Evolutionary conservation across 2,797 vertebrate species (phyloP).

Genomic region (Sternarchorhynchus goeldii): DNA sequence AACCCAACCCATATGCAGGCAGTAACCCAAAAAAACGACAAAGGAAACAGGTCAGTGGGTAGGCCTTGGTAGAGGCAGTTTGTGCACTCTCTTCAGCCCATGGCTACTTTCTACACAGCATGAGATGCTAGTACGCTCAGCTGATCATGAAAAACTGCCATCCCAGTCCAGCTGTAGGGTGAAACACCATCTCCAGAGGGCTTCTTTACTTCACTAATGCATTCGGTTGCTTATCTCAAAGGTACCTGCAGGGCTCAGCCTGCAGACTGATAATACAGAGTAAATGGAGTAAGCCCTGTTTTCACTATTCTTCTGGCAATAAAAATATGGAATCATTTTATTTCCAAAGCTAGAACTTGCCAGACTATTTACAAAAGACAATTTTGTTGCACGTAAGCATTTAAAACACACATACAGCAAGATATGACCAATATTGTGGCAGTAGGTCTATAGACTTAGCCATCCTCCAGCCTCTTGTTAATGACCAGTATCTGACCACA

Average conservation of each 20-base stretch:
- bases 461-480: too few relatives aligned
- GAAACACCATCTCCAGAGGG: neutral
- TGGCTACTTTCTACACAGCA: slow-evolving; percentile 24
- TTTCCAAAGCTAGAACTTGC: too few relatives aligned
- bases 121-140: slow-evolving; percentile 4
- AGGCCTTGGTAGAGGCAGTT: slow-evolving; percentile 19
- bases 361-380: neutral
- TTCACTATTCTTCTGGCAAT: neutral
- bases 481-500: too few relatives aligned
- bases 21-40: slow-evolving; percentile 26
- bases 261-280: neutral
- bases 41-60: slow-evolving; percentile 46
- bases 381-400: neutral
- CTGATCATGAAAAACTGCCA: slow-evolving; percentile 26
- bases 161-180: neutral
- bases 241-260: slow-evolving; percentile 3
- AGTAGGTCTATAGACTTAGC: too few relatives aligned
- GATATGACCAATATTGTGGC: neutral
- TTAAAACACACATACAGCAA: neutral
- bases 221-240: slow-evolving; percentile 16
- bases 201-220: slow-evolving; percentile 15
- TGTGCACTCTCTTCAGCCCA: slow-evolving; percentile 9
- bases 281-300: neutral
- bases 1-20: neutral
- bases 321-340: neutral